A percentile compares a stretch with the other conserved stretches of the same genome.
phyloP scores from a whole-genome alignment of 2,113 vertebrate genomes.

The Dolichotis patagonum region DNA sequence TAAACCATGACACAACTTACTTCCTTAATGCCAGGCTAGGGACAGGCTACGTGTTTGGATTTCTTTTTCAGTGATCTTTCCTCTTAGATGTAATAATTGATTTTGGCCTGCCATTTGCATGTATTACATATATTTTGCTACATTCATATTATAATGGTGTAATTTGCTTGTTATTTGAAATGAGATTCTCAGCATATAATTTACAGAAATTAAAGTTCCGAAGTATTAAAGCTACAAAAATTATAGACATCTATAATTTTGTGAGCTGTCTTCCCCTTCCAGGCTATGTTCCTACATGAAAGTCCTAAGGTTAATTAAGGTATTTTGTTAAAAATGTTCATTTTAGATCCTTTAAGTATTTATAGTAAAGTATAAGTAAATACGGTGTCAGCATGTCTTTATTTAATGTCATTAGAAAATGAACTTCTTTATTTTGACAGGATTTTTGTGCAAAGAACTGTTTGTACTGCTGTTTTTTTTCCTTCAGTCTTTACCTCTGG shows the following conservation, averaged over 20 bases:
- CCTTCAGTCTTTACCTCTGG: neutral
- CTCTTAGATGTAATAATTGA: neutral
- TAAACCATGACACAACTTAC: neutral
- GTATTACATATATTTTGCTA: neutral
- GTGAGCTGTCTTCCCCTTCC: neutral
- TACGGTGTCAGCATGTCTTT: neutral
- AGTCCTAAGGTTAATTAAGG: neutral
- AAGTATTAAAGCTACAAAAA: constrained; percentile 27
- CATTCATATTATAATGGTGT: neutral
- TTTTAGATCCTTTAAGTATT: neutral
- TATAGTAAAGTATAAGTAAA: constrained; percentile 6
- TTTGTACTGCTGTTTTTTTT: constrained; percentile 3
- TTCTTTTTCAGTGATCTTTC: constrained; percentile 7
- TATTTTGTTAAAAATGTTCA: constrained; percentile 18
- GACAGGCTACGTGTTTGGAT: neutral
- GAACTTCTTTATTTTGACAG: neutral
- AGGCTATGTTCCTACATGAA: neutral
- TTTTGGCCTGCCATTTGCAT: neutral
- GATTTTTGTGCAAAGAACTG: neutral
- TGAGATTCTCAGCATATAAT: neutral
- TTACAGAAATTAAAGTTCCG: constrained; percentile 33
- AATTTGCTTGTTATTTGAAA: constrained; percentile 40
- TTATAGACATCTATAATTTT: neutral
- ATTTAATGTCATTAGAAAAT: neutral
- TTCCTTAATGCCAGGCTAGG: neutral